Evolutionary conservation across 2,113 vertebrate species (phyloP).

Genomic region (Strigops habroptila): DNA sequence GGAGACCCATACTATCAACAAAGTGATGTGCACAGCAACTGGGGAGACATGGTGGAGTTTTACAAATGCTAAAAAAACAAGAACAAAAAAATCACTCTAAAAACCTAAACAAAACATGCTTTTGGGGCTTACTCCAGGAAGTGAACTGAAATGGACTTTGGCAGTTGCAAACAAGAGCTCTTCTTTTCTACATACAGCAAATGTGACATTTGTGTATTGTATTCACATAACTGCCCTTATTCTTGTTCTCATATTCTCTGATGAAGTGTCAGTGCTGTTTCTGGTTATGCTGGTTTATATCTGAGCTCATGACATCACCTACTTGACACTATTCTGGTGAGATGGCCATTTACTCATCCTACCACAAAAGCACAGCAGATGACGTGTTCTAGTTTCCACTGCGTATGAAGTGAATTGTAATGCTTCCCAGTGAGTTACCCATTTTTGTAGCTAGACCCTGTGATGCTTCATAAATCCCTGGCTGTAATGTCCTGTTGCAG

Average conservation of each 20-base stretch:
- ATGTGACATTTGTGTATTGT: rapidly evolving
- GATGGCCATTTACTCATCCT: neutral
- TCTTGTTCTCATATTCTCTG: neutral
- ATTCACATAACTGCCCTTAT: neutral
- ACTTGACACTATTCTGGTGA: neutral
- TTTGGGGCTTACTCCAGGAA: neutral
- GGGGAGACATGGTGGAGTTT: neutral
- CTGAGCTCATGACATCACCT: neutral
- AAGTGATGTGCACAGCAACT: rapidly evolving
- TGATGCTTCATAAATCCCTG: neutral
- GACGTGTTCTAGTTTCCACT: neutral
- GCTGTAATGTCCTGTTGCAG: neutral
- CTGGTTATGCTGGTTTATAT: neutral
- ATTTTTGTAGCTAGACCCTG: neutral
- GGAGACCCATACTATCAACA: rapidly evolving
- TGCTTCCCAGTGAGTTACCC: neutral
- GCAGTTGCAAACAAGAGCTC: neutral
- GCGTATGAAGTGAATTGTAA: neutral
- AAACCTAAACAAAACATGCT: neutral
- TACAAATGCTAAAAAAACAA: neutral
- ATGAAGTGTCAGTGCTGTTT: neutral
- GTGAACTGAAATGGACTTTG: neutral
- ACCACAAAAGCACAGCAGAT: neutral
- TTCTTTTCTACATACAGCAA: neutral
- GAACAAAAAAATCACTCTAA: neutral